A percentile compares a stretch with the other conserved stretches of the same genome.
Evolutionary conservation across 1,140 invertebrate species (phyloP).

Genomic region (Drosophila azteca): DNA sequence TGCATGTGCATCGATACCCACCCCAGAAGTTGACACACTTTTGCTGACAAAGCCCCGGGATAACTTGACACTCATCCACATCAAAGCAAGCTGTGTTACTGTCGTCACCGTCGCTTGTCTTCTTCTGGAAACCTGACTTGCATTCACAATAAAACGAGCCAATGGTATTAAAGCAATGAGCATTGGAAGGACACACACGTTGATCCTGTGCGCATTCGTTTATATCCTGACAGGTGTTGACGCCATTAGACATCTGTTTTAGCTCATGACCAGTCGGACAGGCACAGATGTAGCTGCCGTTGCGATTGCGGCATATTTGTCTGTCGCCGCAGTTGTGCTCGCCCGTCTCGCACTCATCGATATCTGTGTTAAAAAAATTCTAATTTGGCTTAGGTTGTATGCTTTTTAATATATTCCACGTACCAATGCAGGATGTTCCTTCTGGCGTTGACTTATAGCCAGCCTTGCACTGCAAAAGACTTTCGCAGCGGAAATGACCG

Average conservation of each 20-base stretch:
- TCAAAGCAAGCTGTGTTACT: slow-evolving; percentile 85
- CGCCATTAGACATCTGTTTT: slow-evolving; percentile 84
- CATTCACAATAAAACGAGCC: slow-evolving; percentile 94
- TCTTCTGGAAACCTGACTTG: slow-evolving; percentile 88
- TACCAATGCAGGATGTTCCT: slow-evolving; percentile 84
- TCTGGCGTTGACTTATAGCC: slow-evolving; percentile 84
- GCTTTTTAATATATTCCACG: slow-evolving; percentile 11
- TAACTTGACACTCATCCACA: slow-evolving; percentile 87
- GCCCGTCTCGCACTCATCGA: slow-evolving; percentile 89
- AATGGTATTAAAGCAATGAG: slow-evolving; percentile 90
- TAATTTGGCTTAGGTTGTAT: not conserved
- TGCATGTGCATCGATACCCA: slow-evolving; percentile 90
- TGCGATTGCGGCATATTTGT: slow-evolving; percentile 90
- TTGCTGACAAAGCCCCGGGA: slow-evolving; percentile 90
- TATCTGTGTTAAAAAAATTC: slow-evolving; percentile 82
- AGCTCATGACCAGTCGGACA: slow-evolving; percentile 89
- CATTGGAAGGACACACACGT: slow-evolving; percentile 86
- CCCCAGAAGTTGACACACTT: slow-evolving; percentile 94
- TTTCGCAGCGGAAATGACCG: slow-evolving; percentile 86
- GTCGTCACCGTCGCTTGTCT: slow-evolving; percentile 64
- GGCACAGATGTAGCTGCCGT: slow-evolving; percentile 90
- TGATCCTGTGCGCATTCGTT: slow-evolving; percentile 89
- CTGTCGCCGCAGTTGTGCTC: slow-evolving; percentile 87
- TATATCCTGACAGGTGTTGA: slow-evolving; percentile 92
- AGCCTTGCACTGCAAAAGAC: slow-evolving; percentile 83